These are phyloP conservation scores for Lasioglossum villosulum DNA, from an alignment of 2,888 invertebrate species.

Conservation along the genomic window DNA sequence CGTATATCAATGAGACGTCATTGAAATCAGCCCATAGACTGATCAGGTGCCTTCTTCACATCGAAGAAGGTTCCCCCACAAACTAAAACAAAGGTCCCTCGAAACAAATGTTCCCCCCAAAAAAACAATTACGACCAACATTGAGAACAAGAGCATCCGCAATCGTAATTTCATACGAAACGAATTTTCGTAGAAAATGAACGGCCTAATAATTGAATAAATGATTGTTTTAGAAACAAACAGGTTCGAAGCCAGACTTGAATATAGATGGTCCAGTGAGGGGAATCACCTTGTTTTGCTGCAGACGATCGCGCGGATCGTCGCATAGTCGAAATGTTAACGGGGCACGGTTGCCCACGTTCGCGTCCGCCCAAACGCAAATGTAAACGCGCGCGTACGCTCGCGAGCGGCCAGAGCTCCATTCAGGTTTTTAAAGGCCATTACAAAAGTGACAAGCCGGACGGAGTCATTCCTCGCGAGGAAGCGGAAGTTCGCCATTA, in stretches of 20 bases:
- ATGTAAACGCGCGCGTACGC: conserved; percentile 28
- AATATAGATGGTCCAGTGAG: not conserved
- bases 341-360: conserved; percentile 41
- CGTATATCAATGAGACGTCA: too few species aligned
- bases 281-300: not conserved
- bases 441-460: conserved; percentile 77
- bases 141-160: too few species aligned
- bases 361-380: conserved; percentile 54
- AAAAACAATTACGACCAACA: too few species aligned
- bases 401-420: conserved; percentile 56
- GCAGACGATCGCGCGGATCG: not conserved
- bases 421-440: conserved; percentile 76
- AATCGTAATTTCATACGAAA: too few species aligned
- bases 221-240: not conserved
- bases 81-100: too few species aligned
- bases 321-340: conserved; percentile 16
- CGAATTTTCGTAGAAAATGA: too few species aligned
- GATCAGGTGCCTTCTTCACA: too few species aligned
- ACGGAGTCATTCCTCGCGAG: conserved; percentile 78
- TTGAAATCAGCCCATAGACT: too few species aligned
- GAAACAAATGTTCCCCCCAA: too few species aligned
- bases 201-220: not conserved
- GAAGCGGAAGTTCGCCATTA: conserved; percentile 81
- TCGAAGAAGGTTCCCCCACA: too few species aligned
- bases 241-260: not conserved